Conservation (phyloP, 2,797 vertebrate species). For the Strix occidentalis region DNA sequence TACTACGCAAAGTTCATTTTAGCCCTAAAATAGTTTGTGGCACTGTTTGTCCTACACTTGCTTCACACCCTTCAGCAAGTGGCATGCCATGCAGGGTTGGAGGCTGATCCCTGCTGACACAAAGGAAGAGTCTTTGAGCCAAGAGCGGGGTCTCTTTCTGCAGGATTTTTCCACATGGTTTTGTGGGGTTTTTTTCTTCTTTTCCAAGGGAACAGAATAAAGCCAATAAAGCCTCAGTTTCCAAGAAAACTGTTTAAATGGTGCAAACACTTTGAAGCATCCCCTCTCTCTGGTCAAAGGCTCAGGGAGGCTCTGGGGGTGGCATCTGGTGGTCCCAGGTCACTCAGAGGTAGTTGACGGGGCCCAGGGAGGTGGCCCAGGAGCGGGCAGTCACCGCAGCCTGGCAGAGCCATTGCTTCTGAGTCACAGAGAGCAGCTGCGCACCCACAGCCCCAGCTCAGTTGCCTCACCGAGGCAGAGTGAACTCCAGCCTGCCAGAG, state of each 20-base stretch:
- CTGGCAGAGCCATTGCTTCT: background rate
- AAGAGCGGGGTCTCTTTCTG: background rate
- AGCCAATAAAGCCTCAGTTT: background rate
- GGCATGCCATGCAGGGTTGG: background rate
- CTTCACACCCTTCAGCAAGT: background rate
- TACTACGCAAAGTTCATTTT: constrained; percentile 53
- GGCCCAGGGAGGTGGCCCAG: background rate
- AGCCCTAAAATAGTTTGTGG: background rate
- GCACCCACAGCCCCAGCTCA: rapidly evolving
- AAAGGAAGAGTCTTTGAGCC: background rate
- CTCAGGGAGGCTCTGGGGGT: rapidly evolving
- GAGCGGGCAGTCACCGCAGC: rapidly evolving
- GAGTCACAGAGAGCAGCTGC: background rate
- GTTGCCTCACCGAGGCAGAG: rapidly evolving
- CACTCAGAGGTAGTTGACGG: background rate
- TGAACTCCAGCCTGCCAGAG: rapidly evolving
- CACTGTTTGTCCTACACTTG: constrained; percentile 26
- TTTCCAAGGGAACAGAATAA: background rate
- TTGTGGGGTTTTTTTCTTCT: background rate
- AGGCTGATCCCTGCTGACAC: background rate
- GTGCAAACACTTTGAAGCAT: rapidly evolving
- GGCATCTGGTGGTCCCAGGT: rapidly evolving
- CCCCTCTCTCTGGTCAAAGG: background rate
- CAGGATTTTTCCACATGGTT: background rate
- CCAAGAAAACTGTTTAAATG: background rate